These are phyloP conservation scores for Nymphalis io DNA, from an alignment of 1,140 invertebrate genomes.

Conservation along the genomic window DNA sequence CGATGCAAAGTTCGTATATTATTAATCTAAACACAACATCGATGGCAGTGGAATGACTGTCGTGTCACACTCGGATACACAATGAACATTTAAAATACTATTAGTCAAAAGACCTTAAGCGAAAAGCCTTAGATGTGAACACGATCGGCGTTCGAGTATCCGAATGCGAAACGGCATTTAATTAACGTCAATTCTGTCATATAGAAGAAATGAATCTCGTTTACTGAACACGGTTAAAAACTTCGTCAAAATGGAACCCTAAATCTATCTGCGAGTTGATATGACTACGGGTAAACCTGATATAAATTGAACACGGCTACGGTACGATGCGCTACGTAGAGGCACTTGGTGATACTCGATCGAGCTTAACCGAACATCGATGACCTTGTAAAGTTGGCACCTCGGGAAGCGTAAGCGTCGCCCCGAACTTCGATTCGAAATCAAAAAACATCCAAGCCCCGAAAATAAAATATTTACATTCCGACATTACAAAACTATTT, in stretches of 20 bases:
- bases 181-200: constrained; percentile 43
- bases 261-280: constrained; percentile 57
- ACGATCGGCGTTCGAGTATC: background rate
- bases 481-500: constrained; percentile 53
- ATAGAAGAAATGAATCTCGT: constrained; percentile 38
- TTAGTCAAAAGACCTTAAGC: background rate
- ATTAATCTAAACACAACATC: constrained; percentile 56
- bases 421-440: constrained; percentile 28
- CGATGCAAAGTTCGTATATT: constrained; percentile 33
- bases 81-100: background rate
- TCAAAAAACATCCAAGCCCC: constrained; percentile 40
- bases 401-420: constrained; percentile 52
- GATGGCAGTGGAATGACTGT: constrained; percentile 60
- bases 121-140: background rate
- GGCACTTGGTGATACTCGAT: constrained; percentile 63
- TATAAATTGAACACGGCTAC: constrained; percentile 67
- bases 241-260: constrained; percentile 52
- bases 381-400: constrained; percentile 39
- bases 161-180: constrained; percentile 22
- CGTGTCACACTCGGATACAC: constrained; percentile 21
- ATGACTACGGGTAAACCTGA: constrained; percentile 62
- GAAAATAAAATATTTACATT: constrained; percentile 40
- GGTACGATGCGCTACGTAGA: constrained; percentile 44
- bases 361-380: constrained; percentile 34
- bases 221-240: constrained; percentile 32